Base-by-base conservation (phyloP, 2,888 invertebrate species). In the Trachelus tabidus region DNA sequence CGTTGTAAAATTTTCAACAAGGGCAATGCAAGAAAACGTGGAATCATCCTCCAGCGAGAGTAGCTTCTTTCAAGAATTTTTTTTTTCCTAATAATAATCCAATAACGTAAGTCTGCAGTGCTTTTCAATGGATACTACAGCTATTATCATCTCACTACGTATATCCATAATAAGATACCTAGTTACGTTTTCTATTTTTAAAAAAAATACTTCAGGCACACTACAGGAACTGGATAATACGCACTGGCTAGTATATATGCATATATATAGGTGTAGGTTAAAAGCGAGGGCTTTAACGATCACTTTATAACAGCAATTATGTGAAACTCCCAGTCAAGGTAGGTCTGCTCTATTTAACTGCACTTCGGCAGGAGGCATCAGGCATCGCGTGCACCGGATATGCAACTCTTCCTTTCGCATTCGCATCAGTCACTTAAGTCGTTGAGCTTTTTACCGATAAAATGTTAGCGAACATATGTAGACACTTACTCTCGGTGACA, bases 1-100 rank as follows among this genome's bases (percentile, higher is more conserved):
- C 75, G 68, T 56, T 78, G 75, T 76, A 73, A 31, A 75, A 78
- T 77, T 81, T 75, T 78, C 76, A 73, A 81, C 74, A 23, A 30
- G 76, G 12, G 35, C 35, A 68, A 23, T 68, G 35, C 69, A 76
- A 76, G 76, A 75, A 73, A 12, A 40, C 40, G 75, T 73, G 40
- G 73, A 75, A 76, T 76, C 77, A 73, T 33, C 74, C 69, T 35
- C 69, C 68, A 74, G 33, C 76, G 40, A 77, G 73, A 75, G 56
- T 37, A 75, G 15, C 56, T 56, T 2, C 9, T 56, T 56, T 56
- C 23, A 56, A 56, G 23, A 15, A 6, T 23, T 56, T 23, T 56
- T 40, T 37, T 40, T 56, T 23, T 56, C 23, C 9, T 56, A 56
- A 56, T 56, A 56, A 56, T 56, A 56, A 56, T 56, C 56, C 56